Base-by-base conservation (phyloP, 1,140 invertebrate species). In the Pogonognathellus flavescens region DNA sequence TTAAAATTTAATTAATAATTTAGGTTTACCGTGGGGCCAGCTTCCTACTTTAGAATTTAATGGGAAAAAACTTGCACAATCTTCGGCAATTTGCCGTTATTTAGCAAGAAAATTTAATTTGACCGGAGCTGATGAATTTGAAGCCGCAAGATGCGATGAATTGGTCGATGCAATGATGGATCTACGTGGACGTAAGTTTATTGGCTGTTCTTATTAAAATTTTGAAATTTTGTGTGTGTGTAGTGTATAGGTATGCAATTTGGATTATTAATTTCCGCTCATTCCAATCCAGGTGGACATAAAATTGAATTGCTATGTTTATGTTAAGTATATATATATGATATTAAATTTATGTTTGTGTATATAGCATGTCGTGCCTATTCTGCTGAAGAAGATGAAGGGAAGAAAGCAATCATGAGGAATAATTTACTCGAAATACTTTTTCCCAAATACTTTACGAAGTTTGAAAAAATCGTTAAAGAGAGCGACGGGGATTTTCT, bases 21-120 rank as follows among this genome's bases (percentile, higher is more conserved):
- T 70, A 85, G 57, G 62, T 50, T 70, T 60, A 16, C 80, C 93
- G 2, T 94, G 93, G 88, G 94, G 94, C 55, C 93, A 93, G 90
- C 89, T 95, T 72, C 95, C 94, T 0, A 91, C 94, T 9, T 89
- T 95, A 80, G 93, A 94, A 89, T 92, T 94, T 50, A 93, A 95
- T 88, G 94, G 94, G 1, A 92, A 93, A 89, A 89, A 90, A 66
- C 91, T 94, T 72, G 91, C 92, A 0, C 94, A 95, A 89, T 93
- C 93, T 86, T 90, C 92, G 57, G 93, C 94, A 7, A 93, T 95
- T 52, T 92, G 92, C 4, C 91, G 94, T 84, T 95, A 94, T 90
- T 90, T 95, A 22, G 95, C 93, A 0, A 91, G 90, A 76, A 91
- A 93, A 86, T 92, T 92, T 87, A 92, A 92, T 88, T 89, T 95